A percentile compares a stretch with the other conserved stretches of the same genome.
These are phyloP conservation scores for Eristalinus aeneus DNA, from an alignment of 2,888 invertebrate species.

Conservation along the genomic window DNA sequence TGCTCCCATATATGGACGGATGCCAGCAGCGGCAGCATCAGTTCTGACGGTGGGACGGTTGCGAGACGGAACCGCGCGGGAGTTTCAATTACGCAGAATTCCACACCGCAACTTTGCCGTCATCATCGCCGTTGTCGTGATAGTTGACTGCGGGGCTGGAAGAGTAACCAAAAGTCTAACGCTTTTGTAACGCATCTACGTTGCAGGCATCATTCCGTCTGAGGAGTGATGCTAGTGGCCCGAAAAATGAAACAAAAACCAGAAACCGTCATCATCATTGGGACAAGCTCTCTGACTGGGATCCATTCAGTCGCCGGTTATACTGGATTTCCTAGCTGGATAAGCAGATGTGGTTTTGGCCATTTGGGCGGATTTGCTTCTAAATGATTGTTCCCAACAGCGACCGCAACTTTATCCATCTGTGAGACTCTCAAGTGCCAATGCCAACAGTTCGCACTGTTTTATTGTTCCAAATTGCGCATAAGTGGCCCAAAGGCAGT, in stretches of 20 bases:
- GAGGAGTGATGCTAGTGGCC: constrained; percentile 33
- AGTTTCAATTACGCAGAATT: constrained; percentile 66
- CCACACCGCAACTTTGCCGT: constrained; percentile 19
- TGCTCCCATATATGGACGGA: constrained; percentile 28
- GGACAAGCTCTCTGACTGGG: constrained; percentile 19
- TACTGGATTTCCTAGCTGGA: constrained; percentile 60
- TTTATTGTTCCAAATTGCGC: constrained; percentile 69
- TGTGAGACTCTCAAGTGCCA: constrained; percentile 20
- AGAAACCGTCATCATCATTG: constrained; percentile 53
- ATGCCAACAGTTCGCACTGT: constrained; percentile 66
- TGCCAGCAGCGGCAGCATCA: neutral
- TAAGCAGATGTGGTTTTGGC: constrained; percentile 16
- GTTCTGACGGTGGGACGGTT: constrained; percentile 8
- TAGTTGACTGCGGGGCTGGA: constrained; percentile 26
- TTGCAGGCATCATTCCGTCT: constrained; percentile 5
- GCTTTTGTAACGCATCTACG: constrained; percentile 45
- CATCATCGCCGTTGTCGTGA: constrained; percentile 7
- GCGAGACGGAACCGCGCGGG: constrained; percentile 43
- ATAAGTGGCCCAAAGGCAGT: constrained; percentile 51
- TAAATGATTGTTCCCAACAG: constrained; percentile 53
- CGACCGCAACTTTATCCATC: neutral
- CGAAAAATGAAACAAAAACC: constrained; percentile 59
- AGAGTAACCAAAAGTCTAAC: constrained; percentile 37
- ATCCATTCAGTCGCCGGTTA: constrained; percentile 45
- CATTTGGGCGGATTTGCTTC: constrained; percentile 62